A percentile compares a stretch with the other conserved stretches of the same genome.
phyloP scores from a whole-genome alignment of 1,140 invertebrate genomes.

The Akabosia matsudoensis region DNA sequence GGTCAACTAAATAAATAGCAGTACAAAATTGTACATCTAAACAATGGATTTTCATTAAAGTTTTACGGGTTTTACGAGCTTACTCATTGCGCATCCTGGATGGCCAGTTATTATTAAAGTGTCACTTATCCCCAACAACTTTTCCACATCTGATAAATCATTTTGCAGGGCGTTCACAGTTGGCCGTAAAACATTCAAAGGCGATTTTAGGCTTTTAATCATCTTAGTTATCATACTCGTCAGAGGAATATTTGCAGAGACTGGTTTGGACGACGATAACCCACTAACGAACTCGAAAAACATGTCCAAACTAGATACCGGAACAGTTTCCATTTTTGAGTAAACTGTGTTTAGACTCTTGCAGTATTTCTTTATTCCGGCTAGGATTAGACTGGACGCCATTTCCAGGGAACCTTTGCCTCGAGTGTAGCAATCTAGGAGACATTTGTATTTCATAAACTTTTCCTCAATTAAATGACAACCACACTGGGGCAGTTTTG shows the following conservation, averaged over 20 bases:
- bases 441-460: not conserved
- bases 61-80: not conserved
- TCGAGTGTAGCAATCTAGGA: not conserved
- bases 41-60: not conserved
- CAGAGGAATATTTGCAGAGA: not conserved
- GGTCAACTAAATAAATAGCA: not conserved
- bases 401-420: not conserved
- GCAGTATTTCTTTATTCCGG: not conserved
- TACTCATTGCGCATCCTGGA: slow-evolving; percentile 11
- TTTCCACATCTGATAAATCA: not conserved
- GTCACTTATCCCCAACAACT: not conserved
- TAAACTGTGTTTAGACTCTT: not conserved
- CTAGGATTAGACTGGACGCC: not conserved
- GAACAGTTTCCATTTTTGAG: not conserved
- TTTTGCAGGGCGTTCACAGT: not conserved
- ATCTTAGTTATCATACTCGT: not conserved
- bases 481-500: not conserved
- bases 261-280: not conserved
- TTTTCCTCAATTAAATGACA: not conserved
- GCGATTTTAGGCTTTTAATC: not conserved
- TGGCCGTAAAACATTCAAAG: not conserved
- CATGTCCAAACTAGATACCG: not conserved
- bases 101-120: not conserved
- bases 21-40: not conserved
- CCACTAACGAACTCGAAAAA: not conserved